Conservation (phyloP, 2,113 vertebrate species). For the Grallaria varia region DNA sequence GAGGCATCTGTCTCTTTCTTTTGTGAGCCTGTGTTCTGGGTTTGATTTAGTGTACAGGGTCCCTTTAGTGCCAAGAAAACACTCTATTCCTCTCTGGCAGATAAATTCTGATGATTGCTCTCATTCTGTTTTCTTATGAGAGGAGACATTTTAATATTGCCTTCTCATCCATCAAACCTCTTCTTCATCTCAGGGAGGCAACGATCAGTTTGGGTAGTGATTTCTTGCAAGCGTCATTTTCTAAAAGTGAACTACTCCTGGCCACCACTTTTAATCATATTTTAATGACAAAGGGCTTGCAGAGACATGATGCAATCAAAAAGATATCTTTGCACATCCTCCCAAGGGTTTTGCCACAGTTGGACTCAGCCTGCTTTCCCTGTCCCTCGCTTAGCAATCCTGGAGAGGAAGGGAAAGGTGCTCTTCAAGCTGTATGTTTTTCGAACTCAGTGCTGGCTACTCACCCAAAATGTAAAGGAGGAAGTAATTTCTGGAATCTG, state of each 20-base stretch:
- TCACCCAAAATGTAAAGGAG: not conserved
- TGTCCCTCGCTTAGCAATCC: not conserved
- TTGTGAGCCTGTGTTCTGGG: not conserved
- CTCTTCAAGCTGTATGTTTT: not conserved
- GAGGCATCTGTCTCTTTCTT: constrained; percentile 41
- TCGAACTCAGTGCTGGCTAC: not conserved
- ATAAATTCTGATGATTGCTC: constrained; percentile 71
- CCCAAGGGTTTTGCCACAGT: not conserved
- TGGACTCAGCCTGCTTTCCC: not conserved
- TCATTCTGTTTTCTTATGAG: constrained; percentile 64
- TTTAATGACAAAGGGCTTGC: constrained; percentile 59
- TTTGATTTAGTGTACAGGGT: constrained; percentile 58
- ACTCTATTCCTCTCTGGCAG: constrained; percentile 53
- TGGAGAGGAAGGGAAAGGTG: not conserved
- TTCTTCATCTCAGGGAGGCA: constrained; percentile 36
- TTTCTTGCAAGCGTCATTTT: constrained; percentile 59
- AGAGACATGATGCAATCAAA: constrained; percentile 47
- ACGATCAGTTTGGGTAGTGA: constrained; percentile 42
- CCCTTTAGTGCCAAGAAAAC: constrained; percentile 58
- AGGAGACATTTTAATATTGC: constrained; percentile 64
- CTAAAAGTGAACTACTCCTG: constrained; percentile 51
- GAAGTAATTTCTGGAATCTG: not conserved
- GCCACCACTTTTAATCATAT: constrained; percentile 60
- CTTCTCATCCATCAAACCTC: constrained; percentile 66
- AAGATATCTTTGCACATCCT: constrained; percentile 24